Conservation (phyloP, 2,888 invertebrate species). For the Megalurothrips usitatus region DNA sequence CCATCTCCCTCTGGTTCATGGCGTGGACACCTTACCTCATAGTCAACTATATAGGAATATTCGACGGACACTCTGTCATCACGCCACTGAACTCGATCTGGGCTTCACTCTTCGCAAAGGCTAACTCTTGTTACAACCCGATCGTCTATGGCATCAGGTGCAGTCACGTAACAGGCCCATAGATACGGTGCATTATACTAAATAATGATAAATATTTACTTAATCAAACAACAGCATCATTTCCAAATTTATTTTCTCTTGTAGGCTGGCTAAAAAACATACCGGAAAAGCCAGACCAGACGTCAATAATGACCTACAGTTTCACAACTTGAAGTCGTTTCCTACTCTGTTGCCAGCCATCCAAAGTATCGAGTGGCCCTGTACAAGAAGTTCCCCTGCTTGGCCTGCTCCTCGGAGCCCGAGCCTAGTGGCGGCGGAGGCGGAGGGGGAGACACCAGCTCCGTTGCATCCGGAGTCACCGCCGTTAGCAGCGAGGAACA, state of each 20-base stretch:
- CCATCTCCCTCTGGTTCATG: constrained; percentile 84
- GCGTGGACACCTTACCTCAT: constrained; percentile 86
- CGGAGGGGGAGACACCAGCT: constrained; percentile 54
- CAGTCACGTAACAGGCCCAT: constrained; percentile 35
- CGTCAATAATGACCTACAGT: too few relatives aligned
- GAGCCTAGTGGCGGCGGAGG: constrained; percentile 31
- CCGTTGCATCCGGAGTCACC: constrained; percentile 64
- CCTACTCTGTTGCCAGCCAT: constrained; percentile 54
- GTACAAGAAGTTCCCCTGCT: constrained; percentile 70
- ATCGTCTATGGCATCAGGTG: constrained; percentile 88
- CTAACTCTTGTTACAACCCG: constrained; percentile 85
- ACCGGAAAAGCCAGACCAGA: too few relatives aligned
- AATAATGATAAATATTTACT: too few relatives aligned
- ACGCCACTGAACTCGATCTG: constrained; percentile 79
- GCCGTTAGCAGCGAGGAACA: constrained; percentile 48
- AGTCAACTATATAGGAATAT: constrained; percentile 73
- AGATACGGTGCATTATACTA: too few relatives aligned
- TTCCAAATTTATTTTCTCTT: too few relatives aligned
- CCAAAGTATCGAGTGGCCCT: constrained; percentile 76
- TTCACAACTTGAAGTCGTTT: background rate
- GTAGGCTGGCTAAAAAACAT: too few relatives aligned
- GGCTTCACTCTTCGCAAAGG: constrained; percentile 89
- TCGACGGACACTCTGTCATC: constrained; percentile 54
- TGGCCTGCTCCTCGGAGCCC: constrained; percentile 58
- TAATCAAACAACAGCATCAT: too few relatives aligned